These are phyloP conservation scores for Butastur rufipennis DNA, from an alignment of 2,113 vertebrate species.

Conservation along the genomic window DNA sequence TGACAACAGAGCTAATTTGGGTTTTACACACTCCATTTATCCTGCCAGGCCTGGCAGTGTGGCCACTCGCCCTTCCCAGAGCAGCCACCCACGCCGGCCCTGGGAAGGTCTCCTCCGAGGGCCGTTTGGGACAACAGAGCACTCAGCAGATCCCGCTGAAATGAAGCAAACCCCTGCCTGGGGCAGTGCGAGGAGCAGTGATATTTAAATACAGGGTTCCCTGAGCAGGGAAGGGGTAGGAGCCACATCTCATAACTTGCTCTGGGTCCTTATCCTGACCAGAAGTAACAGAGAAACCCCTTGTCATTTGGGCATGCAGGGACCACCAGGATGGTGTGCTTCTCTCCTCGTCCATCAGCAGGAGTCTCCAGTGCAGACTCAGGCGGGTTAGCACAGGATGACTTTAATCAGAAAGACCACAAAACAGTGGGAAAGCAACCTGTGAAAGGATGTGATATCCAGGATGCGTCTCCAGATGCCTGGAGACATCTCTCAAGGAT, in stretches of 20 bases:
- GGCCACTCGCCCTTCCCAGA: neutral
- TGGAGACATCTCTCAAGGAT: neutral
- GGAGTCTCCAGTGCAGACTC: neutral
- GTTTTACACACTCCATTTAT: constrained; percentile 63
- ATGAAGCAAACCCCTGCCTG: neutral
- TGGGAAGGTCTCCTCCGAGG: neutral
- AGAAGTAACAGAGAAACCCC: neutral
- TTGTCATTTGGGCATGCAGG: neutral
- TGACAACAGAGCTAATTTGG: constrained; percentile 55
- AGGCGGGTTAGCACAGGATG: neutral
- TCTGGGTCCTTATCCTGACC: neutral
- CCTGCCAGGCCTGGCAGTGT: neutral
- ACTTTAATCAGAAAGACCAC: neutral
- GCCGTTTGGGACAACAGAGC: neutral
- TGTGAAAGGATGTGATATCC: neutral
- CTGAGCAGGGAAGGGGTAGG: neutral
- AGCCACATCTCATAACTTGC: neutral
- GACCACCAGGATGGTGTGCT: neutral
- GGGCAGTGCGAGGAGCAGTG: neutral
- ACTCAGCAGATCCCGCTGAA: neutral
- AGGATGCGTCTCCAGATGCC: neutral
- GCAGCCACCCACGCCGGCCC: fast-evolving
- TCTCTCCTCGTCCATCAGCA: neutral
- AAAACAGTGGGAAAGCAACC: neutral
- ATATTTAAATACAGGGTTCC: neutral